A percentile compares a stretch with the other conserved stretches of the same genome.
Evolutionary conservation across 2,113 vertebrate genomes (phyloP).

Genomic region (Ancistrus triradiatus): DNA sequence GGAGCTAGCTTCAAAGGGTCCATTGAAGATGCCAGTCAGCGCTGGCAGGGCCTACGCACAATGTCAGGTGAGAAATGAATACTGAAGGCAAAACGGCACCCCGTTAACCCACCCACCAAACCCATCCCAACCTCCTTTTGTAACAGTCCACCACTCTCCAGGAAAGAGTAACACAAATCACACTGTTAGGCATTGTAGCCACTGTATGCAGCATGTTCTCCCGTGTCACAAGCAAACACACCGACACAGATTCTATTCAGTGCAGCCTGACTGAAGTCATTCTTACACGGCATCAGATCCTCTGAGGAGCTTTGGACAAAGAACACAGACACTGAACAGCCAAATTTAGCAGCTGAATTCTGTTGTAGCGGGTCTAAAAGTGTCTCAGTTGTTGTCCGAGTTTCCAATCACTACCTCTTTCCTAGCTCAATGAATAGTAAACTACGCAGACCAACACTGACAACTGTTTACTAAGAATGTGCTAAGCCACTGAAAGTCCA

Average conservation of each 20-base stretch:
- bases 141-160: slow-evolving; percentile 80
- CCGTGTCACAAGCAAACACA: slow-evolving; percentile 76
- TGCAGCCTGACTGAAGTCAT: too few relatives aligned
- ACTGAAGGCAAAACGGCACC: slow-evolving; percentile 82
- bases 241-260: slow-evolving; percentile 74
- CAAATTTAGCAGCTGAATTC: too few relatives aligned
- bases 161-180: slow-evolving; percentile 82
- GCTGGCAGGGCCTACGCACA: slow-evolving; percentile 79
- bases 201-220: slow-evolving; percentile 86
- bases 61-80: slow-evolving; percentile 94
- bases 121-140: slow-evolving; percentile 70
- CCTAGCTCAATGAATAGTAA: too few relatives aligned
- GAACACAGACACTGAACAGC: too few relatives aligned
- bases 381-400: too few relatives aligned
- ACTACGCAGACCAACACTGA: too few relatives aligned
- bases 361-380: too few relatives aligned
- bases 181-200: slow-evolving; percentile 73
- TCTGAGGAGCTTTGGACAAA: too few relatives aligned
- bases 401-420: too few relatives aligned
- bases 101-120: slow-evolving; percentile 71
- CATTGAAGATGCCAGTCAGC: slow-evolving; percentile 98
- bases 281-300: too few relatives aligned
- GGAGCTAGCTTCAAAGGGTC: slow-evolving; percentile 97
- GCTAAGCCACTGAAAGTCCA: too few relatives aligned
- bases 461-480: too few relatives aligned